Base-by-base conservation (phyloP, 35 echinoderm and acorn worm genomes). In the Ophioderma brevispina region DNA sequence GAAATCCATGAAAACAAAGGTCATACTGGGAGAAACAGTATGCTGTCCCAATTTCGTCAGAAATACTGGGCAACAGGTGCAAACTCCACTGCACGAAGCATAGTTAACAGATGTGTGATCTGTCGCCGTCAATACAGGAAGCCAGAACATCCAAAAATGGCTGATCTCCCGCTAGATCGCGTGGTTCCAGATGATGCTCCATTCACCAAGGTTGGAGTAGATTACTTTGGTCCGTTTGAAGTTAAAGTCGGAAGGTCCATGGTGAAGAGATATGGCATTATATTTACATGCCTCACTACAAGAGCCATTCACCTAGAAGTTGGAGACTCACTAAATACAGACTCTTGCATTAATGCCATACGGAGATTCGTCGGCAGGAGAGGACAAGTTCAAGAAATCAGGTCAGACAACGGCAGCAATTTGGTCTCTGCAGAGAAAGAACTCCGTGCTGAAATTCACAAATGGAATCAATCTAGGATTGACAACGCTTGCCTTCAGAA, bases 211-310 rank as follows among this genome's bases (percentile, higher is more conserved):
- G 36, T 36, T 42, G 92, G 86, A 31, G 28, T 94, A 4, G 81
- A 89, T 50, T 90, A 86, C 19, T 94, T 90, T 49, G 88, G 88
- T 15, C 88, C 88, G 40, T 90, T 82, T 50, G 75, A 86, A 38
- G 34, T 85, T 38, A 82, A 40, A 31, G 38, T 55, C 31, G 42
- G 59, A 19, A 15, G 91, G 52, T 64, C 32, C 30, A 79, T 38
- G 19, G 35, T 82, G 1, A 90, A 86, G 32, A 25, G 77, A 38
- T 94, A 91, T 76, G 77, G 82, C 0, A 81, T 90, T 11, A 64
- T 94, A 17, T 90, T 90, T 59, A 94, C 92, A 1, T 94, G 92
- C 34, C 34, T 87, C 19, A 37, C 81, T 19, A 76, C 76, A 41
- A 55, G 86, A 59, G 86, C 64, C 33, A 35, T 94, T 15, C 87